Conservation (phyloP, 2,888 invertebrate genomes). For the Venustoraphidia nigricollis region DNA sequence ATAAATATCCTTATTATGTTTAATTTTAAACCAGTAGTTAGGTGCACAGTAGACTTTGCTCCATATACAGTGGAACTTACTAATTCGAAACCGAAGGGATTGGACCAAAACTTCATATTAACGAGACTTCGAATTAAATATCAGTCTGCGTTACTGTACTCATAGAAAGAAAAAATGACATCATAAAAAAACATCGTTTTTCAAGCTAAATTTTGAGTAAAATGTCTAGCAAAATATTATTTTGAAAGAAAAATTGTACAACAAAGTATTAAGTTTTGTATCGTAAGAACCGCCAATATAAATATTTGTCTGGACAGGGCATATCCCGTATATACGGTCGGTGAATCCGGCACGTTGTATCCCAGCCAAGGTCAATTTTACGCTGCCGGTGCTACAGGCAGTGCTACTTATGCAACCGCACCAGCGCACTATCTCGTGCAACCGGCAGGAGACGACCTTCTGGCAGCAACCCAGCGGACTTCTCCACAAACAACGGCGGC, state of each 20-base stretch:
- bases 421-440: conserved; percentile 52
- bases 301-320: conserved; percentile 31
- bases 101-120: too few species aligned
- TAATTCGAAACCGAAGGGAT: too few species aligned
- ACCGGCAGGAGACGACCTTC: conserved; percentile 45
- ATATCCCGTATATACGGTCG: conserved; percentile 64
- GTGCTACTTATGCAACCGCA: conserved; percentile 25
- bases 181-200: too few species aligned
- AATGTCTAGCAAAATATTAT: too few species aligned
- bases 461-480: conserved; percentile 41
- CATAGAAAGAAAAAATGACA: too few species aligned
- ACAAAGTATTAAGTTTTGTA: background rate
- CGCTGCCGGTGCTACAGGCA: conserved; percentile 40
- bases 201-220: background rate
- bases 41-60: too few species aligned
- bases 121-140: too few species aligned
- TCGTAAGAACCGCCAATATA: background rate
- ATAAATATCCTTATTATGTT: conserved; percentile 1
- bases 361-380: conserved; percentile 54
- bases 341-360: conserved; percentile 42
- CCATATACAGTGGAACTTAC: too few species aligned
- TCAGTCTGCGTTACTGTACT: too few species aligned
- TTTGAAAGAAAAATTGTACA: background rate
- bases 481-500: conserved; percentile 53
- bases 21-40: too few species aligned